A percentile compares a stretch with the other conserved stretches of the same genome.
phyloP scores from a whole-genome alignment of 2,888 invertebrate genomes.

The Conus canariensis region DNA sequence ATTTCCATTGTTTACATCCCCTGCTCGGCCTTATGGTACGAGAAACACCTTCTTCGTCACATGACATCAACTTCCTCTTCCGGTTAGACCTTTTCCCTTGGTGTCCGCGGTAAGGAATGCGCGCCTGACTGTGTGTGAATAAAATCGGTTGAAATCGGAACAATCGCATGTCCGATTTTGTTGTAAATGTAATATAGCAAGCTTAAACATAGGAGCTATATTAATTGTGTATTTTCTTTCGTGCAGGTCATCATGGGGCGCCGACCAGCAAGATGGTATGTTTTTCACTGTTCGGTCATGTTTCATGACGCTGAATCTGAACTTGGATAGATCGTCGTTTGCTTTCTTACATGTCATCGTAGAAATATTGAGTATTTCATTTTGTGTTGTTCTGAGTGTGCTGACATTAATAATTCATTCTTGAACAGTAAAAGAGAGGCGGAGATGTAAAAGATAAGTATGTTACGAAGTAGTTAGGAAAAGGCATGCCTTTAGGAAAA shows the following conservation, averaged over 20 bases:
- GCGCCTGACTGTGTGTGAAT: background rate
- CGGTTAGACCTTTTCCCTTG: constrained; percentile 24
- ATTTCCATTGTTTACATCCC: constrained; percentile 31
- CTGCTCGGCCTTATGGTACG: background rate
- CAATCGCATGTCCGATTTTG: background rate
- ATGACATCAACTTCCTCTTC: constrained; percentile 41
- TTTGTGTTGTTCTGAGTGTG: no score
- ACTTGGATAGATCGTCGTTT: no score
- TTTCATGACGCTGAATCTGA: no score
- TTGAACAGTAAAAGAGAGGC: no score
- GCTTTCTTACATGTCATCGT: no score
- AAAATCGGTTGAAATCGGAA: constrained; percentile 38
- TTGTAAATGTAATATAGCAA: background rate
- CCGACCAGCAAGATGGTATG: constrained; percentile 55
- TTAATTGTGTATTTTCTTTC: background rate
- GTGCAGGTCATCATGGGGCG: constrained; percentile 54
- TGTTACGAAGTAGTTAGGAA: no score
- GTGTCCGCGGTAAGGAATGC: background rate
- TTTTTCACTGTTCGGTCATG: background rate
- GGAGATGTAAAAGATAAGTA: no score
- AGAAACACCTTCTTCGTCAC: constrained; percentile 39
- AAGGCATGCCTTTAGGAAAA: no score
- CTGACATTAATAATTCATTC: no score
- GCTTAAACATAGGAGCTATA: background rate
- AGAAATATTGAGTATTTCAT: no score